Evolutionary conservation across 2,113 vertebrate species (phyloP), one percentile per base, ranked within the genome.

Genomic region (Peromyscus californicus): DNA sequence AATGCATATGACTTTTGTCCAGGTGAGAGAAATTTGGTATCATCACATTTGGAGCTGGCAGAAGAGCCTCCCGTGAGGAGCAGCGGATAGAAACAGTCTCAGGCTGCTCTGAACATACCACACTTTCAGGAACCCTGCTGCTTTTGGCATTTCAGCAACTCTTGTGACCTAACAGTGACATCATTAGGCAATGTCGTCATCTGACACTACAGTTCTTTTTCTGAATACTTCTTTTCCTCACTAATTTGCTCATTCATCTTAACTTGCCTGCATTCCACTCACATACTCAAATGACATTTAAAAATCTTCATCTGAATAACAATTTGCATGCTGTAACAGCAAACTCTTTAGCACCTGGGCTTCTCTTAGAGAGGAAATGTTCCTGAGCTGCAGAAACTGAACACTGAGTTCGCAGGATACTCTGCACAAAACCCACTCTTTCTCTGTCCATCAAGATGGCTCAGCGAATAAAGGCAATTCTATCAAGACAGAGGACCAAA

Each of bases 291-390:
- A 94, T 39, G 21, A 8, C 67, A 91, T 94, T 96, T 89, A 89
- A 39, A 96, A 95, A 94, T 96, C n/a, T 85, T 94, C 42, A 92
- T 72, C 78, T 72, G 65, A 82, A 93, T 97, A 92, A 69, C 89
- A 87, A 96, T 90, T 88, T 85, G 22, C n/a, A 78, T 15, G 72
- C 17, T 95, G 83, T 76, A 84, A 97, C 85, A 95, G 79, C 13
- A 74, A 95, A 86, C 80, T 92, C 16, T 92, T 76, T 72, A 69
- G 39, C 57, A 26, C 76, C 65, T 57, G 7, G 45, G 63, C 91
- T 69, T 78, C 88, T 54, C 54, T 95, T 88, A 83, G 36, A 74
- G 82, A 45, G 54, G 74, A 96, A 95, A 80, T 13, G n/a, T 90
- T 91, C 72, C 9, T 54, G 36, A 93, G 94, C 45, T 54, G 94